phyloP scores from a whole-genome alignment of 2,888 invertebrate genomes.

The Callimorpha dominula region DNA sequence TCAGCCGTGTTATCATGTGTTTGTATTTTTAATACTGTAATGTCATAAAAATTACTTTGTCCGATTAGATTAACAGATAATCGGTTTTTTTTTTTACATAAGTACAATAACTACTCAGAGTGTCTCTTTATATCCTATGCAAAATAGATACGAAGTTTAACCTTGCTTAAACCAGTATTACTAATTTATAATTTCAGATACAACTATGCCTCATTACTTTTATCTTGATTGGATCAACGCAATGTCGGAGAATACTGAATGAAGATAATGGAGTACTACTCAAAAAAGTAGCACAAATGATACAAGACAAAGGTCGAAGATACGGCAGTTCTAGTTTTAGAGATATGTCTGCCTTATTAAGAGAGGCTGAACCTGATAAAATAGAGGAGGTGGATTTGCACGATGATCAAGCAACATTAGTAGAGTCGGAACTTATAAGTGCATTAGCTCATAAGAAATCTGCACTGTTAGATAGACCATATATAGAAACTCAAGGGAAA shows the following conservation, averaged over 20 bases:
- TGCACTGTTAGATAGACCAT: constrained; percentile 61
- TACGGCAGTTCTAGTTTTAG: background rate
- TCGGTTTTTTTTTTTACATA: too few relatives aligned
- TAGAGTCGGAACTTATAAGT: constrained; percentile 62
- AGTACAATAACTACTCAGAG: too few relatives aligned
- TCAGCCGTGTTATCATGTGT: background rate
- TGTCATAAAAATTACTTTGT: background rate
- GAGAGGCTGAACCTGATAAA: background rate
- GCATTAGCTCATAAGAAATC: constrained; percentile 54
- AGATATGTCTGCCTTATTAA: background rate
- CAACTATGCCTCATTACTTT: constrained; percentile 17
- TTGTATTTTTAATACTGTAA: background rate
- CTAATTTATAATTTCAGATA: constrained; percentile 31
- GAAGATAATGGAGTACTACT: constrained; percentile 17
- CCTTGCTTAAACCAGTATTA: background rate
- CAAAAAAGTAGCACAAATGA: constrained; percentile 27
- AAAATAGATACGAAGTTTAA: background rate
- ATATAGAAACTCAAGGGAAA: constrained; percentile 61
- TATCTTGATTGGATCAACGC: background rate
- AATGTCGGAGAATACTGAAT: background rate
- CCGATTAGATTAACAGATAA: too few relatives aligned
- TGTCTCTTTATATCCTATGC: too few relatives aligned
- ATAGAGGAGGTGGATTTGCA: background rate
- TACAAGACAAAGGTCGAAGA: constrained; percentile 17
- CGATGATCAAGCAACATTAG: background rate